A percentile compares a stretch with the other conserved stretches of the same genome.
phyloP scores from a whole-genome alignment of 2,113 vertebrate genomes.

The Brachyhypopomus occidentalis region DNA sequence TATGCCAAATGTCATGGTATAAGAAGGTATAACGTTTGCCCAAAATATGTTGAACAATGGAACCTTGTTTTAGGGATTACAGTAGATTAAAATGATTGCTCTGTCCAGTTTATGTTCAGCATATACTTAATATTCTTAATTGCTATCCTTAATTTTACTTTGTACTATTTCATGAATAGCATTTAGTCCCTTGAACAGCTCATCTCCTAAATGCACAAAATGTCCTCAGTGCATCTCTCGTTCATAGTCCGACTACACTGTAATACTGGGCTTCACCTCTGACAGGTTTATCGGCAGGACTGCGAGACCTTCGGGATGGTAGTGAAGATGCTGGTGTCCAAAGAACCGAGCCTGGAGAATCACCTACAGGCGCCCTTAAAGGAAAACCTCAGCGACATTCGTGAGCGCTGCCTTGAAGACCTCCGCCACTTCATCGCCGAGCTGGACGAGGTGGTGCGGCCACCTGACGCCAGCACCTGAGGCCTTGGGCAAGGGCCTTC shows the following conservation, averaged over 20 bases:
- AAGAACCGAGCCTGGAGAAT: slow-evolving; percentile 93
- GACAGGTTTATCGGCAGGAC: slow-evolving; percentile 92
- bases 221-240: neutral
- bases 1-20: too few species aligned
- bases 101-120: too few species aligned
- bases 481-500: slow-evolving; percentile 19
- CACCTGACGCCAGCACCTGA: slow-evolving; percentile 63
- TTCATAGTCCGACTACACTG: neutral
- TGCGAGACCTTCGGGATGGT: slow-evolving; percentile 98
- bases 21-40: too few species aligned
- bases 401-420: slow-evolving; percentile 94
- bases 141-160: too few species aligned
- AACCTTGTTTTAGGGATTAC: too few species aligned
- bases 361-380: slow-evolving; percentile 90
- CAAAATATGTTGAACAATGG: too few species aligned
- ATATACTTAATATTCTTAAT: too few species aligned
- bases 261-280: slow-evolving; percentile 12
- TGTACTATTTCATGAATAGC: too few species aligned
- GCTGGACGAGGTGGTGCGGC: slow-evolving; percentile 81
- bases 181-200: too few species aligned
- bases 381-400: slow-evolving; percentile 95
- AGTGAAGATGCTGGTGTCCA: slow-evolving; percentile 98
- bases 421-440: slow-evolving; percentile 90
- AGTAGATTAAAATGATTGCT: too few species aligned
- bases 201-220: neutral